Base-by-base conservation (phyloP, 2,797 vertebrate genomes). In the Hemibagrus guttatus region DNA sequence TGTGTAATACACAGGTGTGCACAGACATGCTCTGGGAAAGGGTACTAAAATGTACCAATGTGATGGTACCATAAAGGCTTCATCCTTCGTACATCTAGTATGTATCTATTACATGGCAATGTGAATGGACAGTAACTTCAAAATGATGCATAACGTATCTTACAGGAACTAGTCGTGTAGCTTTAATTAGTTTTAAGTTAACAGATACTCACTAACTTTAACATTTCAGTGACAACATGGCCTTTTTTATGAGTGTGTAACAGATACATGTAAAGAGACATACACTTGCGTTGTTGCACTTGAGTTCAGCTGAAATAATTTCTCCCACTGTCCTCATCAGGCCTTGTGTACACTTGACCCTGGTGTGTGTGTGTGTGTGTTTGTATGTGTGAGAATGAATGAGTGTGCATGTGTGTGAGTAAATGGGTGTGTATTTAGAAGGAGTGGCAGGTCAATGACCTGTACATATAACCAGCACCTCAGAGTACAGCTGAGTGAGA, bases 401-500 rank as follows among this genome's bases (percentile, higher is more conserved):
- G 72, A 31, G 54, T 78, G 28, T 81, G 78, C 64, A 23, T 74
- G 66, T 76, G 81, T 81, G 83, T 28, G 63, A 74, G 85, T 82
- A 84, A 35, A 88, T 88, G 87, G 89, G 90, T 79, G 89, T 91
- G 84, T 78, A 81, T 81, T 84, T 83, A 42, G 84, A 89, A 87
- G 90, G 89, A 88, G 90, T 91, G 90, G 89, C 85, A n/a, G 89
- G 89, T 90, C 86, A 85, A 35, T 95, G 93, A 95, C 93, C 94
- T 94, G 90, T 87, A 87, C 89, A 92, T 88, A 90, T n/a, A n/a
- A n/a, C 87, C 76, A 90, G 46, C 91, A 93, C 92, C 93, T 94
- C 89, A 91, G 93, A 94, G 92, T 93, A 91, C 93, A 93, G 92
- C 91, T 90, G 92, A 92, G 93, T 92, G 92, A 92, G 91, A 91